Conservation (phyloP, 2,113 vertebrate genomes). For the Ovibos moschatus region DNA sequence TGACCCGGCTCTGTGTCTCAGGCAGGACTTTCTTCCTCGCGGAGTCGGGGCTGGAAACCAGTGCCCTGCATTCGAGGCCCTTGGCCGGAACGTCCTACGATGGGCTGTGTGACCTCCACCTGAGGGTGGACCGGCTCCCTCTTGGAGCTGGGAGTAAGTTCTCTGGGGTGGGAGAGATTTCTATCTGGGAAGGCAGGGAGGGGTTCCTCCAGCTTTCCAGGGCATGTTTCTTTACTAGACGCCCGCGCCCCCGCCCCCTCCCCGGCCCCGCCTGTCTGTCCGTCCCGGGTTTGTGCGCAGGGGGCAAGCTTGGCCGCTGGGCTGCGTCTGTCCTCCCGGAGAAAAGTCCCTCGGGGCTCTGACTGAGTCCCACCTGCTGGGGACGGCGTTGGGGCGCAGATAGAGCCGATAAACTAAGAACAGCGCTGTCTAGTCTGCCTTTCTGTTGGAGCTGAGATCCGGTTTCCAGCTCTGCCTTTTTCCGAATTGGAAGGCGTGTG, state of each 20-base stretch:
- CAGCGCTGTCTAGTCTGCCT: slow-evolving; percentile 28
- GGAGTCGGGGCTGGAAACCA: neutral
- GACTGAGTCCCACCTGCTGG: slow-evolving; percentile 77
- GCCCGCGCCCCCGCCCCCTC: slow-evolving; percentile 31
- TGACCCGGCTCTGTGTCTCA: neutral
- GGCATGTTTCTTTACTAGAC: slow-evolving; percentile 69
- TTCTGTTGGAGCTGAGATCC: slow-evolving; percentile 65
- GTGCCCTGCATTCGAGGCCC: neutral
- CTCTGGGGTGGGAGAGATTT: slow-evolving; percentile 21
- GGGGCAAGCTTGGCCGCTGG: slow-evolving; percentile 15
- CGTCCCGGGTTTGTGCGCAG: slow-evolving; percentile 60
- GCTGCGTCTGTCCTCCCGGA: neutral
- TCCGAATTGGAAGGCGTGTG: slow-evolving; percentile 61
- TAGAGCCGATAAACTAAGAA: slow-evolving; percentile 28
- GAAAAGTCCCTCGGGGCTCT: slow-evolving; percentile 56
- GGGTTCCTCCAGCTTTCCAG: slow-evolving; percentile 66
- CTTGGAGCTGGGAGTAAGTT: neutral
- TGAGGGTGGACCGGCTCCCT: neutral
- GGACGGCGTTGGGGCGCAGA: slow-evolving; percentile 40
- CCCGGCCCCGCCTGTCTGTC: slow-evolving; percentile 7
- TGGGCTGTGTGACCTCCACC: slow-evolving; percentile 12
- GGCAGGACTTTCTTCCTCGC: neutral
- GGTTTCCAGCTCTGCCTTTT: slow-evolving; percentile 46
- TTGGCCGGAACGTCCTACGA: neutral
- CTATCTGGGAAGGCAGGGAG: neutral